Evolutionary conservation across 2,888 invertebrate species (phyloP), one percentile per base, ranked within the genome.

Genomic region (Rhynchonema sp.): DNA sequence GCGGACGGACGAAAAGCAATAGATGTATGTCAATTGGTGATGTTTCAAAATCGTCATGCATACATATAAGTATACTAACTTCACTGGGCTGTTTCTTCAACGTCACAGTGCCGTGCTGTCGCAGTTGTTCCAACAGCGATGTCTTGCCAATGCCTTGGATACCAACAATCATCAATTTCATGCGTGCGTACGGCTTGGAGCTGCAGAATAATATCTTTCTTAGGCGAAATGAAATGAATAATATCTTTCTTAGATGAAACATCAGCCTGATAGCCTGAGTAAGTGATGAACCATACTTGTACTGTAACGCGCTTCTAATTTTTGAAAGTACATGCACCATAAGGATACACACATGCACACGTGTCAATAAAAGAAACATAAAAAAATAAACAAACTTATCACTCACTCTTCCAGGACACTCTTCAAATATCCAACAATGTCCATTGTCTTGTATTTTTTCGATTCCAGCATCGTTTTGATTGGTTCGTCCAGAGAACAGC

Each of bases 371-470:
- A 25, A 29, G 6, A 6, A 30, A 58, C 30, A 25, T 3, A 27
- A 52, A 58, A 46, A 17, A 0, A 26, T 22, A 30, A 57, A 22
- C 59, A 2, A 9, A 1, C 25, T n/a, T n/a, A n/a, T n/a, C n/a
- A 69, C 76, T 69, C 65, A 79, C 78, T 79, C 77, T 67, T 80
- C 78, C 26, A 78, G 69, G 56, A 79, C 73, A n/a, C 78, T 78
- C 75, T 90, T 88, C 25, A 98, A 80, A 73, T 94, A 96, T 0
- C 86, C 87, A 56, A 96, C 84, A 28, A 82, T 76, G 73, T 96
- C 94, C 82, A 88, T 87, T 1, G 94, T 92, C 77, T 90, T 90
- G 74, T 87, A 89, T 66, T 87, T 84, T 68, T 91, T 91, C 61
- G 86, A 71, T 57, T 86, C 85, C 62, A 94, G 84, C 87, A 92